Evolutionary conservation across 2,888 invertebrate genomes (phyloP).

Genomic region (Agrotis puta): DNA sequence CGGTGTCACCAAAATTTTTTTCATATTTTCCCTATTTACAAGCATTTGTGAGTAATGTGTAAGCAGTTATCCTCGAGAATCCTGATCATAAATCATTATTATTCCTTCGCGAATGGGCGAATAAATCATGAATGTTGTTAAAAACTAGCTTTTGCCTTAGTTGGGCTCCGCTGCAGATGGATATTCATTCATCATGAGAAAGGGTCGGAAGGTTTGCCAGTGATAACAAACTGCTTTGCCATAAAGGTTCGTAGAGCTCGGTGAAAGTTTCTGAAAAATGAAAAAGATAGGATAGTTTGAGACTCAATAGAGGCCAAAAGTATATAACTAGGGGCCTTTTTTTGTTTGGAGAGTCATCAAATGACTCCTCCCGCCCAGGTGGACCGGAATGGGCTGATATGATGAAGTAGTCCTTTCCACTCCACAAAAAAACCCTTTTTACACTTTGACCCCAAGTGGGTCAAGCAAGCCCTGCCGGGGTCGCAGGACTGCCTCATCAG

Average conservation of each 20-base stretch:
- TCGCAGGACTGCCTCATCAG: too few relatives aligned
- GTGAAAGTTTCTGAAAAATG: not conserved
- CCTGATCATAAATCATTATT: slow-evolving; percentile 46
- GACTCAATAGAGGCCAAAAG: too few relatives aligned
- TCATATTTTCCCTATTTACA: not conserved
- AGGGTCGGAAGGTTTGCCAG: slow-evolving; percentile 12
- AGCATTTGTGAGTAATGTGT: slow-evolving; percentile 25
- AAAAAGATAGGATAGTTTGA: not conserved
- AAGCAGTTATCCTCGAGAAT: slow-evolving; percentile 29
- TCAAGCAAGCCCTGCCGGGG: too few relatives aligned
- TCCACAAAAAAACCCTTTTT: too few relatives aligned
- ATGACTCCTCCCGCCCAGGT: too few relatives aligned
- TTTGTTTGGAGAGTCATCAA: too few relatives aligned
- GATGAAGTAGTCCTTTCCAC: too few relatives aligned
- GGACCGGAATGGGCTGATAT: too few relatives aligned
- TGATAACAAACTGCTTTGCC: slow-evolving; percentile 4
- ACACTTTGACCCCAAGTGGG: too few relatives aligned
- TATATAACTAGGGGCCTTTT: too few relatives aligned
- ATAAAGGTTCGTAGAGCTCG: not conserved
- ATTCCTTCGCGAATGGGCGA: not conserved
- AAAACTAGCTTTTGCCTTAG: slow-evolving; percentile 18
- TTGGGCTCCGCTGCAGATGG: slow-evolving; percentile 15
- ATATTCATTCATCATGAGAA: slow-evolving; percentile 39
- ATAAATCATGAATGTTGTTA: slow-evolving; percentile 37
- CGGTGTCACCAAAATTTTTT: not conserved